These are phyloP conservation scores for Lutjanus erythropterus DNA, from an alignment of 2,113 vertebrate species.

Conservation along the genomic window DNA sequence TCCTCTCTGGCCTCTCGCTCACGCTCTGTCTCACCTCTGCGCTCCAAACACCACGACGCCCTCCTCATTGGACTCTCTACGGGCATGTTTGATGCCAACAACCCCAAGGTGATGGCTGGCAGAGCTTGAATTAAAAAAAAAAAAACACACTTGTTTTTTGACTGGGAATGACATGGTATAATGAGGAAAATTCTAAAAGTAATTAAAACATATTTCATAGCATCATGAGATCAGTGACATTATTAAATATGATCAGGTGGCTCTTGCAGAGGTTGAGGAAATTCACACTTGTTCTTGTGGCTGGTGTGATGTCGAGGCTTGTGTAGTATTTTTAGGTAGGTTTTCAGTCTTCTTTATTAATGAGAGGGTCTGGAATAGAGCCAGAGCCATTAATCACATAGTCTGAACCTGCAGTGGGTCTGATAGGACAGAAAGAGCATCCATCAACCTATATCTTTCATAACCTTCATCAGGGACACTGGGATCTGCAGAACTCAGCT, in stretches of 20 bases:
- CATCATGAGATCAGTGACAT: neutral
- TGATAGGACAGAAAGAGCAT: constrained; percentile 55
- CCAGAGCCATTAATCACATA: constrained; percentile 65
- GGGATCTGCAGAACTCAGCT: constrained; percentile 16
- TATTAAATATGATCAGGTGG: constrained; percentile 13
- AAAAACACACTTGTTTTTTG: neutral
- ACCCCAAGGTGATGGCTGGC: constrained; percentile 90
- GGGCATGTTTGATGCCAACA: constrained; percentile 96
- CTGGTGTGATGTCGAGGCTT: constrained; percentile 26
- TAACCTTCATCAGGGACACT: constrained; percentile 46
- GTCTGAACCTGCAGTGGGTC: constrained; percentile 46
- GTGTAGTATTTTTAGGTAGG: constrained; percentile 61
- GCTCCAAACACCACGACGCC: constrained; percentile 86
- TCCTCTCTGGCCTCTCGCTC: constrained; percentile 87
- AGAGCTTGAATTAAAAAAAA: neutral
- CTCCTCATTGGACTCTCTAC: constrained; percentile 95
- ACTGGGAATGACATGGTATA: neutral
- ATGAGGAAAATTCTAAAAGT: neutral
- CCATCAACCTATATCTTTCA: constrained; percentile 66
- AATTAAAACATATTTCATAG: neutral
- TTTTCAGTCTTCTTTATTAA: constrained; percentile 68
- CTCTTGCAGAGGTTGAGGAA: constrained; percentile 11
- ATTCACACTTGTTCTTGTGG: constrained; percentile 18
- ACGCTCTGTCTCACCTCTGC: constrained; percentile 91
- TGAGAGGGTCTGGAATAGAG: constrained; percentile 52